A percentile compares a stretch with the other conserved stretches of the same genome.
These are phyloP conservation scores for Aurelia sp. DNA, from an alignment of 30 jellyfish, hydroid and myxozoan species.

Conservation along the genomic window DNA sequence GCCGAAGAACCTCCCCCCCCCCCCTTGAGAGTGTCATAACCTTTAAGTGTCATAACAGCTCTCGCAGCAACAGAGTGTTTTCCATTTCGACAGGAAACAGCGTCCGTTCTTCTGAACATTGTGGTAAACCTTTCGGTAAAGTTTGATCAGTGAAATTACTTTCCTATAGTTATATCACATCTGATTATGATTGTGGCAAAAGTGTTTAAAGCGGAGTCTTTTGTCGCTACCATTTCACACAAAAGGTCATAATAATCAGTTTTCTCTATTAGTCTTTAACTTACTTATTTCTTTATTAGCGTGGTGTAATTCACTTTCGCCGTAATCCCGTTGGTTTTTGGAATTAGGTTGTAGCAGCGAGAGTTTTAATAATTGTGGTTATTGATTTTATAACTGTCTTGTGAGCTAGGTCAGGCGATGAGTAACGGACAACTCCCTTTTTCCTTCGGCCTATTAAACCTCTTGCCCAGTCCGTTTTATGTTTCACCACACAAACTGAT, in stretches of 20 bases:
- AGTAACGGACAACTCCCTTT: too few species aligned
- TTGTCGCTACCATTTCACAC: constrained; percentile 1
- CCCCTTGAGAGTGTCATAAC: too few species aligned
- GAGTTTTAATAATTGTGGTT: not conserved
- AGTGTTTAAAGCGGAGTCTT: not conserved
- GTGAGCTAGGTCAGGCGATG: not conserved
- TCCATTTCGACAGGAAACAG: too few species aligned
- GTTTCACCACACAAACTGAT: too few species aligned
- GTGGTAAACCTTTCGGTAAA: not conserved
- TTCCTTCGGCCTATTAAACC: too few species aligned
- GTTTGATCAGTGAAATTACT: not conserved
- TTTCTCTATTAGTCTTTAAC: not conserved
- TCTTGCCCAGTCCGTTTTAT: too few species aligned
- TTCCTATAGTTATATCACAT: not conserved
- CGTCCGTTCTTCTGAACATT: too few species aligned
- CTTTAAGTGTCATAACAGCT: too few species aligned
- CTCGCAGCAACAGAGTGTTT: too few species aligned
- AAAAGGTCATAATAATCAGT: not conserved
- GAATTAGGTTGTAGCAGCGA: constrained; percentile 8
- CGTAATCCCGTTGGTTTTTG: constrained; percentile 13
- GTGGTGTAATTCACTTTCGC: constrained; percentile 2
- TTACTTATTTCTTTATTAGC: constrained; percentile 6
- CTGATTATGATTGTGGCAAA: constrained; percentile 4
- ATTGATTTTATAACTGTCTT: not conserved
- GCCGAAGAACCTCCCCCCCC: too few species aligned